Percentiles rank a stretch among this genome's conserved stretches.
These are phyloP conservation scores for Aldrovandia affinis DNA, from an alignment of 2,797 vertebrate species.

Conservation along the genomic window DNA sequence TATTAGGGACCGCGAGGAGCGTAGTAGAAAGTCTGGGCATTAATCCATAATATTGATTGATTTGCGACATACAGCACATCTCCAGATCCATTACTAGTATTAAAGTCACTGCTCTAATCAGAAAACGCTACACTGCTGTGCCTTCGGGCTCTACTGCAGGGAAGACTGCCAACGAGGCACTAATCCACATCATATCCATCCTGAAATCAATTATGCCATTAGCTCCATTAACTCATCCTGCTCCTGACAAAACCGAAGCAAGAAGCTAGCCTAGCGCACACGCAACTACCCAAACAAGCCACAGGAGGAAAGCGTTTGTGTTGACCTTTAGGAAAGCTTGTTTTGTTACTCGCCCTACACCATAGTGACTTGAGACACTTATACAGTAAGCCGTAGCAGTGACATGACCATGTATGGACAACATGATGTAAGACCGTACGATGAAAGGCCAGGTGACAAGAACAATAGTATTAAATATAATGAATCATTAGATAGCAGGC, in stretches of 20 bases:
- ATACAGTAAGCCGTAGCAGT: neutral
- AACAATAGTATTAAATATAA: neutral
- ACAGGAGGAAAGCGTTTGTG: neutral
- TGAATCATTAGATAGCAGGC: neutral
- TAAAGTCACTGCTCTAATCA: neutral
- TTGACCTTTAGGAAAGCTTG: neutral
- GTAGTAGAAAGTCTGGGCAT: neutral
- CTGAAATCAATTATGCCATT: constrained; percentile 13
- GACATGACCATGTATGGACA: neutral
- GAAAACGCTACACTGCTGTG: neutral
- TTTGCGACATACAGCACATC: neutral
- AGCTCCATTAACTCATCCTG: constrained; percentile 1
- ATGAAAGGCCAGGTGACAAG: neutral
- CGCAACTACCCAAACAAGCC: neutral
- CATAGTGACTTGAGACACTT: neutral
- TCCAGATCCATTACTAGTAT: neutral
- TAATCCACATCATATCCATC: neutral
- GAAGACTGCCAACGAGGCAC: neutral
- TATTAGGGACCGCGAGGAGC: neutral
- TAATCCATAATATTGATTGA: neutral
- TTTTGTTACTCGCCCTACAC: neutral
- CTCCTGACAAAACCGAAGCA: neutral
- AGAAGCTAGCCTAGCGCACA: neutral
- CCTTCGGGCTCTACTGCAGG: neutral
- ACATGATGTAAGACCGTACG: too few relatives aligned